phyloP scores from a whole-genome alignment of 2,797 vertebrate species.

The Kryptopterus vitreolus region DNA sequence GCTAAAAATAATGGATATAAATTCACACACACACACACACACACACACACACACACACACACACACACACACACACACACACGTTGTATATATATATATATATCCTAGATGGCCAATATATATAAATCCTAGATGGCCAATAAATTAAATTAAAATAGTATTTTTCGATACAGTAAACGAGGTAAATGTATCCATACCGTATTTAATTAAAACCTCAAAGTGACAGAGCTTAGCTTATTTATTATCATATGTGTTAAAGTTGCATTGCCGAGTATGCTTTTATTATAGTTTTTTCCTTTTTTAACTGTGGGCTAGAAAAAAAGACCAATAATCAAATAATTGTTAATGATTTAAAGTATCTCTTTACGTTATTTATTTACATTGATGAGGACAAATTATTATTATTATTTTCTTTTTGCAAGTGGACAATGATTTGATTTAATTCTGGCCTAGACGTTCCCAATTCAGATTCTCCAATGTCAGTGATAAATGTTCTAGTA shows the following conservation, averaged over 20 bases:
- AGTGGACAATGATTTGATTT: neutral
- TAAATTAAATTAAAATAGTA: neutral
- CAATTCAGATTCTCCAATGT: neutral
- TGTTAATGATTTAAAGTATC: neutral
- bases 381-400: neutral
- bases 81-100: no score
- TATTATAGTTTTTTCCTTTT: neutral
- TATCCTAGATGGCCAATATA: no score
- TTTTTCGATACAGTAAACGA: neutral
- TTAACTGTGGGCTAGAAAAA: neutral
- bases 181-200: neutral
- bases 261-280: neutral
- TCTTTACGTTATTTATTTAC: neutral
- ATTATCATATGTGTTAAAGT: neutral
- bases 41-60: no score
- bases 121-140: no score
- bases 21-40: no score
- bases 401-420: no score
- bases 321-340: neutral
- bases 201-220: neutral
- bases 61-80: no score
- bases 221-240: neutral
- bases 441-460: neutral
- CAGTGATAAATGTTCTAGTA: neutral
- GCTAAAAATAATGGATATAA: neutral